Percentiles rank a stretch among this genome's conserved stretches.
Evolutionary conservation across 1,140 invertebrate genomes (phyloP).

Genomic region (Megalonaias nervosa): DNA sequence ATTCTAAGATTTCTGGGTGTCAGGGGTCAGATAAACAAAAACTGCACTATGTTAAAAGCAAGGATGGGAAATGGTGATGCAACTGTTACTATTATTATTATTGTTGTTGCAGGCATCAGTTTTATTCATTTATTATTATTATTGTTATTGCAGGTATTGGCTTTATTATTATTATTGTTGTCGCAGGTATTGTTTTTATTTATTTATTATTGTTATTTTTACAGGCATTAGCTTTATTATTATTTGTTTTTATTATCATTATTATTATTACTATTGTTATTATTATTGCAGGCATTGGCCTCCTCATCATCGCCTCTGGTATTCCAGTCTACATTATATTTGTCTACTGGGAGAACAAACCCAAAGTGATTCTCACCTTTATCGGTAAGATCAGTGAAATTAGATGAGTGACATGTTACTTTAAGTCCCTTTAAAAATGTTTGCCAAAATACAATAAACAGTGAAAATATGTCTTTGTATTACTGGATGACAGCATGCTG

Average conservation of each 20-base stretch:
- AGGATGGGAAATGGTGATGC: no score
- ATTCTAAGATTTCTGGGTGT: no score
- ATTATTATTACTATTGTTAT: not conserved
- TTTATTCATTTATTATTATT: not conserved
- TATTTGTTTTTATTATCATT: not conserved
- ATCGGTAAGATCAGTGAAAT: constrained; percentile 53
- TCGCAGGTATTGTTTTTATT: not conserved
- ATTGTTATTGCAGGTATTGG: constrained; percentile 31
- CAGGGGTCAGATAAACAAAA: no score
- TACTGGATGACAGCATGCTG: no score
- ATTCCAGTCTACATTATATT: constrained; percentile 91
- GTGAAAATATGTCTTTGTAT: no score
- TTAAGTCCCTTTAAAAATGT: no score
- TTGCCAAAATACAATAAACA: no score
- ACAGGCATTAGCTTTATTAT: not conserved
- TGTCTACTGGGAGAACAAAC: constrained; percentile 87
- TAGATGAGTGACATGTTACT: no score
- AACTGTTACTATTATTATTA: not conserved
- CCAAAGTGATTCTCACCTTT: constrained; percentile 75
- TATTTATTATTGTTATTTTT: not conserved
- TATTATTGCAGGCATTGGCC: constrained; percentile 60
- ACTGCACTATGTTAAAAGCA: no score
- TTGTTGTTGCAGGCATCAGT: not conserved
- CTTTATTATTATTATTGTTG: not conserved
- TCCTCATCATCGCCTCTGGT: constrained; percentile 75